Evolutionary conservation across 2,797 vertebrate species (phyloP).

Genomic region (Gadopsis bispinosus): DNA sequence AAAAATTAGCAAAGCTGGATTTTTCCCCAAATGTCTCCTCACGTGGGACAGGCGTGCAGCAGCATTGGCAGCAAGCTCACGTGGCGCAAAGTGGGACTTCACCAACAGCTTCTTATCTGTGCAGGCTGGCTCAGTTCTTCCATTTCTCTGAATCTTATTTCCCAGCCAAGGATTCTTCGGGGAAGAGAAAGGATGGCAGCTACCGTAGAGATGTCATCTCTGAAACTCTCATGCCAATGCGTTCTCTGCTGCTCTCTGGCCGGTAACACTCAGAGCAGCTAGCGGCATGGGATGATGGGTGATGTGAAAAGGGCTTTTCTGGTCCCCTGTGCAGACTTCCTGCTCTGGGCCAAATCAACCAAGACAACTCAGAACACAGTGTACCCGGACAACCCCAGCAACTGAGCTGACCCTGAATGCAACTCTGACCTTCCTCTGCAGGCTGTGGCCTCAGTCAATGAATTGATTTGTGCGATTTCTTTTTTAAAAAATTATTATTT

Average conservation of each 20-base stretch:
- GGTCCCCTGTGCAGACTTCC: conserved; percentile 59
- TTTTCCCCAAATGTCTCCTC: background rate
- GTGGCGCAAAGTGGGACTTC: conserved; percentile 4
- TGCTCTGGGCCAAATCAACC: conserved; percentile 54
- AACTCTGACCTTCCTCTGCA: conserved; percentile 31
- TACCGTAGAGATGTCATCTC: conserved; percentile 62
- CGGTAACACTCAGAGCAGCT: conserved; percentile 30
- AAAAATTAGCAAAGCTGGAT: background rate
- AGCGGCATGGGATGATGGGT: conserved; percentile 54
- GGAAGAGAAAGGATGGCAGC: conserved; percentile 47
- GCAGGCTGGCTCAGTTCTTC: background rate
- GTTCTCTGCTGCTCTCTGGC: conserved; percentile 28
- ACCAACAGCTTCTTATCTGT: conserved; percentile 22
- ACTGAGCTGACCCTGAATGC: conserved; percentile 49
- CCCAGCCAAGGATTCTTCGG: conserved; percentile 31
- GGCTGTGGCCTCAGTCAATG: background rate
- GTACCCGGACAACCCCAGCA: conserved; percentile 31
- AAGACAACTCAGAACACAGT: conserved; percentile 15
- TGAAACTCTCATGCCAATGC: conserved; percentile 49
- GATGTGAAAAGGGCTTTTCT: conserved; percentile 47
- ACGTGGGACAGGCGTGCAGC: conserved; percentile 3
- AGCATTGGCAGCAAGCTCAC: background rate
- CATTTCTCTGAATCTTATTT: conserved; percentile 30
- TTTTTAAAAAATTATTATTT: too few relatives aligned
- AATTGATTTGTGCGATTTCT: too few relatives aligned